These are phyloP conservation scores for Drosophila algonquin DNA, from an alignment of 2,888 invertebrate species.

Conservation along the genomic window DNA sequence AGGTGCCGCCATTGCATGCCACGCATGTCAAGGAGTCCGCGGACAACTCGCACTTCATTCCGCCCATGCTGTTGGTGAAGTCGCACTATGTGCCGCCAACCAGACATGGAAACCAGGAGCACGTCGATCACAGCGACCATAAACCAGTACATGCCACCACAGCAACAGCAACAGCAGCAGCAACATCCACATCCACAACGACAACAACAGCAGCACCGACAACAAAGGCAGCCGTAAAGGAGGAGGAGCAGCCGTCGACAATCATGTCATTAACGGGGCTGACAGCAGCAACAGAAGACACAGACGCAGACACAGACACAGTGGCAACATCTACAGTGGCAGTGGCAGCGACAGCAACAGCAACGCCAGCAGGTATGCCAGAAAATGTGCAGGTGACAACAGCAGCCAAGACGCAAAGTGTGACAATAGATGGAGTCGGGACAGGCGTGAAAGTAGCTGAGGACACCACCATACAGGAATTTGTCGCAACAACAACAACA, in stretches of 20 bases:
- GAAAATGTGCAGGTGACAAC: slow-evolving; percentile 19
- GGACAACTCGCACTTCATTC: slow-evolving; percentile 83
- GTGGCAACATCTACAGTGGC: slow-evolving; percentile 19
- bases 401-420: slow-evolving; percentile 1
- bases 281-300: slow-evolving; percentile 30
- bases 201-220: slow-evolving; percentile 22
- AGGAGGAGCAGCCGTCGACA: slow-evolving; percentile 22
- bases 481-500: not conserved
- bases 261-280: slow-evolving; percentile 13
- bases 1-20: slow-evolving; percentile 55
- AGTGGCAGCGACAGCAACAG: not conserved
- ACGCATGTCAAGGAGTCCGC: slow-evolving; percentile 80
- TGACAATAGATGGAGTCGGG: slow-evolving; percentile 18
- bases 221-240: slow-evolving; percentile 19
- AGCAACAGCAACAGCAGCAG: slow-evolving; percentile 18
- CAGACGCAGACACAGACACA: slow-evolving; percentile 2
- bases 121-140: slow-evolving; percentile 48
- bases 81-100: slow-evolving; percentile 83
- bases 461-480: slow-evolving; percentile 6
- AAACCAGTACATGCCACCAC: slow-evolving; percentile 13
- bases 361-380: slow-evolving; percentile 7
- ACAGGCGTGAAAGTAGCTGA: slow-evolving; percentile 27
- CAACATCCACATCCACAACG: slow-evolving; percentile 27
- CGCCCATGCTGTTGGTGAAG: slow-evolving; percentile 84
- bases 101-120: slow-evolving; percentile 70